Percentiles rank a stretch among this genome's conserved stretches.
These are phyloP conservation scores for Tachycineta bicolor DNA, from an alignment of 2,113 vertebrate genomes.

Conservation along the genomic window DNA sequence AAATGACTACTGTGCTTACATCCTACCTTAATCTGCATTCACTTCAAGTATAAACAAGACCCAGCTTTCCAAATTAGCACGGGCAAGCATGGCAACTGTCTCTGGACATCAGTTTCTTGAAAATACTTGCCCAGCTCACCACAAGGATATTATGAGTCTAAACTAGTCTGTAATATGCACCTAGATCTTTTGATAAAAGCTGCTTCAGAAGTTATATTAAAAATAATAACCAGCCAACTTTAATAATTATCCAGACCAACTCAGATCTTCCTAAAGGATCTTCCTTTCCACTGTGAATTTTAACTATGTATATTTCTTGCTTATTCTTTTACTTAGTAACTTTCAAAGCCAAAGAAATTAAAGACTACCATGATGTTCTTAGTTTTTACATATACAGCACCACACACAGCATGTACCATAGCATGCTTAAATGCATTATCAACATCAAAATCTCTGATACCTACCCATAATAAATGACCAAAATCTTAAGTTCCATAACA, in stretches of 20 bases:
- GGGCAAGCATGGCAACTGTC: constrained; percentile 35
- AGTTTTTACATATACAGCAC: background rate
- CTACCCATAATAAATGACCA: background rate
- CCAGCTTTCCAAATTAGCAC: constrained; percentile 44
- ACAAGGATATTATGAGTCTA: constrained; percentile 49
- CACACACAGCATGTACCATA: background rate
- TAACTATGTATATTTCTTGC: background rate
- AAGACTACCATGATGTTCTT: background rate
- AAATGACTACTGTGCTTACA: constrained; percentile 50
- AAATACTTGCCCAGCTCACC: constrained; percentile 61
- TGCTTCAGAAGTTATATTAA: constrained; percentile 58
- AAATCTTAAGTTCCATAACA: background rate
- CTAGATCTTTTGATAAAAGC: constrained; percentile 57
- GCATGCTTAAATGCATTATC: background rate
- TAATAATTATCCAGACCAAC: constrained; percentile 17
- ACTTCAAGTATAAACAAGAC: constrained; percentile 66
- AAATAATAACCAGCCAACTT: constrained; percentile 45
- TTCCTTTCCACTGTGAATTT: background rate
- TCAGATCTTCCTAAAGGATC: constrained; percentile 17
- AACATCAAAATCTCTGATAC: background rate
- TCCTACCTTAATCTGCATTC: constrained; percentile 60
- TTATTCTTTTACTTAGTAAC: constrained; percentile 13
- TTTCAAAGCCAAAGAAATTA: constrained; percentile 49
- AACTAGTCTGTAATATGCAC: constrained; percentile 51
- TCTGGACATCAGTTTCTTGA: constrained; percentile 66